Conservation (phyloP, 2,113 vertebrate genomes). For the Arenaria interpres region DNA sequence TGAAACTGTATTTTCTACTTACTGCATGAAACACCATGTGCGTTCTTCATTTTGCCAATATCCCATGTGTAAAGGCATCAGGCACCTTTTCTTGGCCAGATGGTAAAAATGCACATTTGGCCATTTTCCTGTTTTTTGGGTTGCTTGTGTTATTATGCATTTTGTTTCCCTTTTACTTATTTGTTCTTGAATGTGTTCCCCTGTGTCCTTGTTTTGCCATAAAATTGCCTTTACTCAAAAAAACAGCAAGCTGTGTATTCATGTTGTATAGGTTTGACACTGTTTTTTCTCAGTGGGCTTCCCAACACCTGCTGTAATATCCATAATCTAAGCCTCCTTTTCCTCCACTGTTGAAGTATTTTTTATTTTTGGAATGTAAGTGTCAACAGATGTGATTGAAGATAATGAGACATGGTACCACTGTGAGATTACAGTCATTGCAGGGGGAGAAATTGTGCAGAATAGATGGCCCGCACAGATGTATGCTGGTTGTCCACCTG, state of each 20-base stretch:
- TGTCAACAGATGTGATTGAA: slow-evolving; percentile 54
- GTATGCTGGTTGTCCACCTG: not conserved
- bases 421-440: not conserved
- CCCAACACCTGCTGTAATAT: slow-evolving; percentile 54
- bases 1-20: not conserved
- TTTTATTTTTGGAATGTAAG: slow-evolving; percentile 23
- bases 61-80: slow-evolving; percentile 22
- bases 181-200: slow-evolving; percentile 34
- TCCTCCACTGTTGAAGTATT: not conserved
- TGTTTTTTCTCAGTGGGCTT: slow-evolving; percentile 18
- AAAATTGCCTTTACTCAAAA: slow-evolving; percentile 52
- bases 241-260: slow-evolving; percentile 25
- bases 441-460: not conserved
- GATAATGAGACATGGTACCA: not conserved
- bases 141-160: not conserved
- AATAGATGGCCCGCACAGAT: not conserved
- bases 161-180: slow-evolving; percentile 29
- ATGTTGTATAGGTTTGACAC: slow-evolving; percentile 35
- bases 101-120: slow-evolving; percentile 29
- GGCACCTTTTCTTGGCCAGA: slow-evolving; percentile 12
- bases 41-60: not conserved
- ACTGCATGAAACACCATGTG: not conserved
- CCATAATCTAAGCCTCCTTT: slow-evolving; percentile 22
- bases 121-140: not conserved
- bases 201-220: slow-evolving; percentile 14